Evolutionary conservation across 1,140 invertebrate genomes (phyloP).

Genomic region (Leptinotarsa lineolata): DNA sequence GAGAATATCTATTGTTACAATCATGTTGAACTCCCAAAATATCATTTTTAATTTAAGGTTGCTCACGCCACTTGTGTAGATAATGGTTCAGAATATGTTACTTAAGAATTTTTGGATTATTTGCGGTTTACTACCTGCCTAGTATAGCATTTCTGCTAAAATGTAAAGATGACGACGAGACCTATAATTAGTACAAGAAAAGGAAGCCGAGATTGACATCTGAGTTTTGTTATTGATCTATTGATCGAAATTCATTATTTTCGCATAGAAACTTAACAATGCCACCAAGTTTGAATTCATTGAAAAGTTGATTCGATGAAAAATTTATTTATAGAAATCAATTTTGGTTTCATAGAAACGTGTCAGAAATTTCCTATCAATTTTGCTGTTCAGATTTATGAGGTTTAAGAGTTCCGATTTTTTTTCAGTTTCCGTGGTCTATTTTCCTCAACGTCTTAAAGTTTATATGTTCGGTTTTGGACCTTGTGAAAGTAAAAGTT

Average conservation of each 20-base stretch:
- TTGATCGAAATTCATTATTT: not conserved
- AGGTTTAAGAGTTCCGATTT: too few species aligned
- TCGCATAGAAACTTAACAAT: too few species aligned
- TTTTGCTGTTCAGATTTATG: too few species aligned
- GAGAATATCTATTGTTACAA: not conserved
- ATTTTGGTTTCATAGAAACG: too few species aligned
- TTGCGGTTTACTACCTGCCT: not conserved
- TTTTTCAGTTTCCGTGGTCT: too few species aligned
- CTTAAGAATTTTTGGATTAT: conserved; percentile 9
- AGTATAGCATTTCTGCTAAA: not conserved
- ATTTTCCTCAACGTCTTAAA: too few species aligned
- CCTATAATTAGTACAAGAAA: not conserved
- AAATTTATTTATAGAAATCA: too few species aligned
- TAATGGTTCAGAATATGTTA: not conserved
- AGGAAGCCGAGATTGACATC: not conserved
- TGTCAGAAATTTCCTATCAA: too few species aligned
- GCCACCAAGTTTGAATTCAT: too few species aligned
- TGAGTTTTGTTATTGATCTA: not conserved
- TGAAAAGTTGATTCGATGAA: too few species aligned
- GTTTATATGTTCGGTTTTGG: too few species aligned
- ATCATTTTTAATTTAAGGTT: not conserved
- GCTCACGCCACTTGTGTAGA: not conserved
- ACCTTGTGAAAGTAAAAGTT: too few species aligned
- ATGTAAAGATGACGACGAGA: not conserved
- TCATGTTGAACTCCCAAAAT: not conserved